These are phyloP conservation scores for Merodon equestris DNA, from an alignment of 2,888 invertebrate genomes.

Conservation along the genomic window DNA sequence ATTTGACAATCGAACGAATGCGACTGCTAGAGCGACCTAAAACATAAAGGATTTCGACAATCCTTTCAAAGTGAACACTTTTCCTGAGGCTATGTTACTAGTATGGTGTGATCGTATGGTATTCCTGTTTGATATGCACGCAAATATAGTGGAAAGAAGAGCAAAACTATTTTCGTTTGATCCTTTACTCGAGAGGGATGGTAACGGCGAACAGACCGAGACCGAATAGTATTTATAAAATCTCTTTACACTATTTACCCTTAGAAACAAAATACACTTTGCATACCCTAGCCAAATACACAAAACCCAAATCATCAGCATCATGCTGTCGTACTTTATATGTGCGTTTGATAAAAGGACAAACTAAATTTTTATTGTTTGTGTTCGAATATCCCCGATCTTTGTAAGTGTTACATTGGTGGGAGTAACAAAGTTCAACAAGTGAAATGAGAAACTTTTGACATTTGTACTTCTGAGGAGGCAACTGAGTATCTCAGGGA, in stretches of 20 bases:
- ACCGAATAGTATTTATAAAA: conserved; percentile 51
- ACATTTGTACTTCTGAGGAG: conserved; percentile 59
- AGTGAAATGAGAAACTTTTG: conserved; percentile 67
- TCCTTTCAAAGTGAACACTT: conserved; percentile 55
- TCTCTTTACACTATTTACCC: conserved; percentile 57
- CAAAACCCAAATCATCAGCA: conserved; percentile 47
- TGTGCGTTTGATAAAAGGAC: conserved; percentile 58
- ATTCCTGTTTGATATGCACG: conserved; percentile 51
- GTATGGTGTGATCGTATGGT: conserved; percentile 34
- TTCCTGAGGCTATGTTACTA: conserved; percentile 37
- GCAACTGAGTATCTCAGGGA: no score
- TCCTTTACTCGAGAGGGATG: conserved; percentile 32
- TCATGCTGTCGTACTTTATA: conserved; percentile 42
- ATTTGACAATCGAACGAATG: conserved; percentile 62
- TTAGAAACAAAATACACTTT: conserved; percentile 57
- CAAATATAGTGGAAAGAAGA: conserved; percentile 45
- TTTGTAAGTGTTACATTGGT: conserved; percentile 47
- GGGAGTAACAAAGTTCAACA: conserved; percentile 62
- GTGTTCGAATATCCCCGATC: conserved; percentile 60
- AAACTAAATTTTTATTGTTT: conserved; percentile 66
- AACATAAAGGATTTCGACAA: conserved; percentile 54
- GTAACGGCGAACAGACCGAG: conserved; percentile 15
- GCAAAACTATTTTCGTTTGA: conserved; percentile 66
- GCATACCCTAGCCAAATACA: conserved; percentile 12
- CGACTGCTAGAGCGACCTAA: conserved; percentile 36